phyloP scores from a whole-genome alignment of 2,797 vertebrate species.

The Esox lucius region DNA sequence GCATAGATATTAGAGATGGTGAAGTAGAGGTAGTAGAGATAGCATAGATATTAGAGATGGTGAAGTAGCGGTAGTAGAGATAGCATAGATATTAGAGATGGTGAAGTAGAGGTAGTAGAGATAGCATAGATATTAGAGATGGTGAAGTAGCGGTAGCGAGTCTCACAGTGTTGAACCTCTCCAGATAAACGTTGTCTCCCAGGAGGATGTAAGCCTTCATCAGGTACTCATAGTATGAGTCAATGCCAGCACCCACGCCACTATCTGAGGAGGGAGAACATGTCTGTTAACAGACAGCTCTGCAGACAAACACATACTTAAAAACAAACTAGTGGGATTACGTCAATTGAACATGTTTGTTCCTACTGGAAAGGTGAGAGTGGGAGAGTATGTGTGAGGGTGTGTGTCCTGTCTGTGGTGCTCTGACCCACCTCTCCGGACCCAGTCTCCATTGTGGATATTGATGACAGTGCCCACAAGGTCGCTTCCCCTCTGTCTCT shows the following conservation, averaged over 20 bases:
- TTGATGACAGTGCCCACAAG: slow-evolving; percentile 84
- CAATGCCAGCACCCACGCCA: slow-evolving; percentile 83
- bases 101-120: too few relatives aligned
- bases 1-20: too few relatives aligned
- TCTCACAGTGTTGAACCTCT: slow-evolving; percentile 81
- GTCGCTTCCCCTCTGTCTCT: slow-evolving; percentile 81
- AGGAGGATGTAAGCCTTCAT: slow-evolving; percentile 86
- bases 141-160: background rate
- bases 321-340: background rate
- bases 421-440: slow-evolving; percentile 73
- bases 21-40: too few relatives aligned
- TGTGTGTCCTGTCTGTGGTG: slow-evolving; percentile 9
- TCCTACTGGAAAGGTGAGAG: background rate
- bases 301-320: background rate
- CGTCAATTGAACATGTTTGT: background rate
- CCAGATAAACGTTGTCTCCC: slow-evolving; percentile 78
- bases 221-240: slow-evolving; percentile 84
- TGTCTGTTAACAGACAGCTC: background rate
- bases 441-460: slow-evolving; percentile 84
- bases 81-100: too few relatives aligned
- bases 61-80: too few relatives aligned
- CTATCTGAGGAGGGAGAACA: slow-evolving; percentile 69
- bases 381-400: background rate
- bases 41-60: too few relatives aligned
- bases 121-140: background rate